These are phyloP conservation scores for Erebia ligea DNA, from an alignment of 2,888 invertebrate genomes.

Conservation along the genomic window DNA sequence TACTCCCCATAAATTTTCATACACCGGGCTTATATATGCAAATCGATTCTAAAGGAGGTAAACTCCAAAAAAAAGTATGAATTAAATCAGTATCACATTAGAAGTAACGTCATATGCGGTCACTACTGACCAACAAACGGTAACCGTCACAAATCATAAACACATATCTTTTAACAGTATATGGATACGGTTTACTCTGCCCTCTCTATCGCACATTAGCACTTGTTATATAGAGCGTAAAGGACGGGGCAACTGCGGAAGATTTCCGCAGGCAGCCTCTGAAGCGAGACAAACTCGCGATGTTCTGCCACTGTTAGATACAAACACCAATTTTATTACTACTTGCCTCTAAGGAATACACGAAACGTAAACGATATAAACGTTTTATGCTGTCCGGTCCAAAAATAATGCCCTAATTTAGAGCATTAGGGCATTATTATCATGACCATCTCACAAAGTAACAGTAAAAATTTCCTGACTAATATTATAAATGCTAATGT, in stretches of 20 bases:
- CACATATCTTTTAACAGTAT: constrained; percentile 45
- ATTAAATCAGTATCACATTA: background rate
- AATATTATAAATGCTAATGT: too few species aligned
- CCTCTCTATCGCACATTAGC: constrained; percentile 41
- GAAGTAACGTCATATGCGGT: constrained; percentile 13
- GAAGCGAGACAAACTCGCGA: constrained; percentile 46
- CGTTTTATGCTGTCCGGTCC: too few species aligned
- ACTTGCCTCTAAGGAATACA: constrained; percentile 21
- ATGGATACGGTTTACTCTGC: constrained; percentile 44
- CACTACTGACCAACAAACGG: constrained; percentile 45
- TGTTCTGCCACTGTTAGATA: constrained; percentile 44
- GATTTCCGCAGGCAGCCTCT: constrained; percentile 44
- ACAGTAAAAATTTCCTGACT: too few species aligned
- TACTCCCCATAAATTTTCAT: too few species aligned
- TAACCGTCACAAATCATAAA: constrained; percentile 42
- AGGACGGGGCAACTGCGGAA: constrained; percentile 39
- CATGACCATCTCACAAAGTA: too few species aligned
- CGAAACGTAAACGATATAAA: too few species aligned
- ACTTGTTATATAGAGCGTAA: constrained; percentile 25
- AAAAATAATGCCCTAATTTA: too few species aligned
- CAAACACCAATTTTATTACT: constrained; percentile 36
- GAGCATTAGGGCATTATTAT: too few species aligned
- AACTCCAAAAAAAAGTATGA: background rate
- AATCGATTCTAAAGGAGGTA: too few species aligned
- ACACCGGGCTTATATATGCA: too few species aligned